Base-by-base conservation (phyloP, 2,113 vertebrate species). In the Xenopus borealis region DNA sequence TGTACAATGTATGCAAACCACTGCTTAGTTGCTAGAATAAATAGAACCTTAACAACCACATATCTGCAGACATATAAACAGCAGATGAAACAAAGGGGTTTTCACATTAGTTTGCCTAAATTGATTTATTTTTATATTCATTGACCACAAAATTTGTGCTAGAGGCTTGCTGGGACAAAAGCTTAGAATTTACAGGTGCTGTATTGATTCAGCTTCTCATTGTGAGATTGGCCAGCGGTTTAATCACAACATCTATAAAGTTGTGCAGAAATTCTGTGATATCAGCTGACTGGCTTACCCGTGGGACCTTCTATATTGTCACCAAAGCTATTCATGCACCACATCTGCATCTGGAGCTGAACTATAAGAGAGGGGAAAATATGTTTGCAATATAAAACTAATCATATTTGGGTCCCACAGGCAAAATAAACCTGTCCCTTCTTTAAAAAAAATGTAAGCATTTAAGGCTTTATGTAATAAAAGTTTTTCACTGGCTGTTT, bases 141-240 rank as follows among this genome's bases (percentile, higher is more conserved):
- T 2, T 50, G 47, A 50, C 47, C 14, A 50, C 6, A 50, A 50
- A 16, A 50, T 50, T 10, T 50, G 47, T 50, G 47, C 47, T 1
- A 9, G 11, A 50, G 47, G 10, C 47, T 13, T 50, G 47, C 47
- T 50, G 12, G 6, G 2, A 50, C 47, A 50, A 50, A 40, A 50
- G 66, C 67, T 70, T 59, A 64, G 40, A 3, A 19, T 62, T 70
- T 63, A 77, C 74, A 70, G 58, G 67, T 63, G 46, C 66, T 69
- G 12, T 40, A 61, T 13, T 27, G 44, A 75, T 57, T 18, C 16
- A 2, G 44, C 59, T 57, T 69, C 27, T 63, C 30, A 55, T 44
- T 55, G 30, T 18, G 46, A 27, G 33, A 70, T 77, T 50, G 33
- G 30, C 58, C 67, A 77, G 27, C 55, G 62, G 59, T 57, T 57